phyloP scores from a whole-genome alignment of 2,888 invertebrate genomes.

The Penaeus monodon region DNA sequence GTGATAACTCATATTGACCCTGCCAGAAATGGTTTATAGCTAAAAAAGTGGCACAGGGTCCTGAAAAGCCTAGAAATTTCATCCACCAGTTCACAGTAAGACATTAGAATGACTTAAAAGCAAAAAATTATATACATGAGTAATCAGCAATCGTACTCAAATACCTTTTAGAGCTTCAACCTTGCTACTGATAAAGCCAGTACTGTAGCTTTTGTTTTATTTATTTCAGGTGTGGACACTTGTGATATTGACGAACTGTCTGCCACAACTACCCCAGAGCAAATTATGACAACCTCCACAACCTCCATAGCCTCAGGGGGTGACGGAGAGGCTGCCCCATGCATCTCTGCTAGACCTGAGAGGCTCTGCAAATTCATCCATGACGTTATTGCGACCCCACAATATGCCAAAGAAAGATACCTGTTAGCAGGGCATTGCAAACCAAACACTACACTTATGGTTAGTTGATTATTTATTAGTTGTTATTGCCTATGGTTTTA shows the following conservation, averaged over 20 bases:
- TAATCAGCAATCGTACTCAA: too few species aligned
- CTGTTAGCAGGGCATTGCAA: slow-evolving; percentile 76
- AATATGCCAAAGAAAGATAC: slow-evolving; percentile 75
- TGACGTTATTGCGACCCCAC: slow-evolving; percentile 75
- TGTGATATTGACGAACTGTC: slow-evolving; percentile 60
- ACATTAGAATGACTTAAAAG: too few species aligned
- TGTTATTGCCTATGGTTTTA: slow-evolving; percentile 45
- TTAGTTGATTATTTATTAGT: slow-evolving; percentile 68
- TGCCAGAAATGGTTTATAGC: too few species aligned
- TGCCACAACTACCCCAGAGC: slow-evolving; percentile 25
- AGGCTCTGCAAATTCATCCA: slow-evolving; percentile 69
- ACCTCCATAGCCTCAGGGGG: slow-evolving; percentile 47
- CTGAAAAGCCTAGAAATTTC: too few species aligned
- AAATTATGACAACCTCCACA: slow-evolving; percentile 43
- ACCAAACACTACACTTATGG: slow-evolving; percentile 74
- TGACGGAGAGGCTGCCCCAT: slow-evolving; percentile 25
- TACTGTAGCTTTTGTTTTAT: not conserved
- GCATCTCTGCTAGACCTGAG: slow-evolving; percentile 66
- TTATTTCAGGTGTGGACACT: slow-evolving; percentile 59
- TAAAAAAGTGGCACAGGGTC: too few species aligned
- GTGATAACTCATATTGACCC: too few species aligned
- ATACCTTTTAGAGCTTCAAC: too few species aligned
- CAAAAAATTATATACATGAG: too few species aligned
- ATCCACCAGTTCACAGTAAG: too few species aligned
- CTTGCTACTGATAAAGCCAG: too few species aligned